Base-by-base conservation (phyloP, 2,797 vertebrate genomes). In the Dendrocincla tyrannina region DNA sequence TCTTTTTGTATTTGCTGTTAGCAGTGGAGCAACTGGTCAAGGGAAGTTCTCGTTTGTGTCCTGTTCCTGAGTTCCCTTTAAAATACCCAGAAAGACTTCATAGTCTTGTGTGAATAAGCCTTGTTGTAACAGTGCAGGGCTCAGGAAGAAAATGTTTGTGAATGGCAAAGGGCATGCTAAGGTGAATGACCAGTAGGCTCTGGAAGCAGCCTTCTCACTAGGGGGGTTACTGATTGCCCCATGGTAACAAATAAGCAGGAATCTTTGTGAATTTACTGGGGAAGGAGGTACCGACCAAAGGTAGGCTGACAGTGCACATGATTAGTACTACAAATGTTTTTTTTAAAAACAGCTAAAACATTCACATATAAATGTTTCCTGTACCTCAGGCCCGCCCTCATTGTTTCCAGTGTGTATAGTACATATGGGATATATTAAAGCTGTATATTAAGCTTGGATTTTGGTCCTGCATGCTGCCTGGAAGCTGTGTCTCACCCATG, bases 91-190 rank as follows among this genome's bases (percentile, higher is more conserved):
- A 46, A 76, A 39, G 44, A 35, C 5, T 79, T 91, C 16, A 55
- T 2, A n/a, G 27, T 33, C 52, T 81, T 72, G 32, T 9, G 17
- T 44, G 68, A 87, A 58, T 13, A 67, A 76, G 37, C 13, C 15
- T 73, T 10, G 33, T 50, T 68, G 33, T 55, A 84, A 58, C n/a
- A 33, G 9, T 7, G 12, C 17, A 56, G 39, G 58, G 41, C 8
- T 39, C 0, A 0, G 30, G 30, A 37, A 50, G 22, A 68, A 92
- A 39, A 55, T 4, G 1, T 46, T 47, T 46, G 18, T 79, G 59
- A 55, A 20, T 20, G 13, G 37, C 47, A 25, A 46, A 67, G 53
- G 18, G 30, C 37, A 35, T 18, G 33, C 27, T 89, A 32, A 88
- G 39, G 50, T 42, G 9, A 17, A 33, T 75, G 41, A 25, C 13